A percentile compares a stretch with the other conserved stretches of the same genome.
These are phyloP conservation scores for Synanthedon tipuliformis DNA, from an alignment of 2,888 invertebrate genomes.

Conservation along the genomic window DNA sequence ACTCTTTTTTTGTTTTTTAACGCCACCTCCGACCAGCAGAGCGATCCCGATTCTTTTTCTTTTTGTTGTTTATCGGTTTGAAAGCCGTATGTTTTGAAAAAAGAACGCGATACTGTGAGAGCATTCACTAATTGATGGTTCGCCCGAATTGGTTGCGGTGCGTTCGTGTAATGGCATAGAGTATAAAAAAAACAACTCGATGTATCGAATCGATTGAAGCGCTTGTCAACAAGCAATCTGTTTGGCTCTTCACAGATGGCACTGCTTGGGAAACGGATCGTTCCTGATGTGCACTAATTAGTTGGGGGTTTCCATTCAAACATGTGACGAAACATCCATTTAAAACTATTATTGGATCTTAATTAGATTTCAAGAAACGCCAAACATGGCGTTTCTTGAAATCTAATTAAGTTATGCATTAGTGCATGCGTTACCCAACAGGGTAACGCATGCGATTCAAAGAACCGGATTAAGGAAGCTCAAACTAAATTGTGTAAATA, in stretches of 20 bases:
- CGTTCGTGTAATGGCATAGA: constrained; percentile 19
- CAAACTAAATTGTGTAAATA: too few species aligned
- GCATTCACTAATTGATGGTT: constrained; percentile 59
- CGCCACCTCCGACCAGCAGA: constrained; percentile 31
- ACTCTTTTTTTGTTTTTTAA: constrained; percentile 29
- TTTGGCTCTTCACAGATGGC: constrained; percentile 44
- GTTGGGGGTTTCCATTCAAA: constrained; percentile 22
- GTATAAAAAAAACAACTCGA: constrained; percentile 31
- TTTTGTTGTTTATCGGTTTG: constrained; percentile 39
- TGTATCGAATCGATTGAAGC: constrained; percentile 48
- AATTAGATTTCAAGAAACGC: constrained; percentile 20
- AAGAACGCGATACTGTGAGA: constrained; percentile 41
- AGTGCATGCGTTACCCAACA: too few species aligned
- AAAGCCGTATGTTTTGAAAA: constrained; percentile 49
- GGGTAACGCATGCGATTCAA: too few species aligned
- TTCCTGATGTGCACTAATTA: constrained; percentile 25
- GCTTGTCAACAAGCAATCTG: constrained; percentile 45
- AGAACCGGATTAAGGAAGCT: too few species aligned
- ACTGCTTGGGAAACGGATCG: constrained; percentile 33
- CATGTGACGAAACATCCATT: constrained; percentile 31
- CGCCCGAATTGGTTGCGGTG: constrained; percentile 41
- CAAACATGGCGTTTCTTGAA: too few species aligned
- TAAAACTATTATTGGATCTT: constrained; percentile 26
- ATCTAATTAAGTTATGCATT: too few species aligned
- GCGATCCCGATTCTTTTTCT: constrained; percentile 26